Evolutionary conservation across 2,888 invertebrate genomes (phyloP).

Genomic region (Drosophila austrosaltans): DNA sequence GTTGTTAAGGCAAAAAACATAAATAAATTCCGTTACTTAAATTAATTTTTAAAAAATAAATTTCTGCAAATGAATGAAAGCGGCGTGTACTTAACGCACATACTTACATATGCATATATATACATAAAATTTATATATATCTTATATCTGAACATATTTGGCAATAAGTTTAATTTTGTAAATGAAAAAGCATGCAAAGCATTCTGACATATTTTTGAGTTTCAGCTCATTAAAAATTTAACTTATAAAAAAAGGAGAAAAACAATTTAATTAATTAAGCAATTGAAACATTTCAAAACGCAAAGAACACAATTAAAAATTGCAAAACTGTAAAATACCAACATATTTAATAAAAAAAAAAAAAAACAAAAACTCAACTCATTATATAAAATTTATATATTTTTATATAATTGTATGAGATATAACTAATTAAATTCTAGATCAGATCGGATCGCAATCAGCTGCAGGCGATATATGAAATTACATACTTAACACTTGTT

Average conservation of each 20-base stretch:
- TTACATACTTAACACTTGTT: slow-evolving; percentile 65
- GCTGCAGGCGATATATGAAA: slow-evolving; percentile 43
- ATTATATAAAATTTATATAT: slow-evolving; percentile 69
- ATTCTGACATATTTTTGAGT: slow-evolving; percentile 72
- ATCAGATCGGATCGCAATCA: slow-evolving; percentile 2
- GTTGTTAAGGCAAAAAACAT: slow-evolving; percentile 34
- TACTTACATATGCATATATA: slow-evolving; percentile 25
- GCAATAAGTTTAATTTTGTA: slow-evolving; percentile 33
- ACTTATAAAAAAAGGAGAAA: slow-evolving; percentile 34
- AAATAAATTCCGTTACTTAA: slow-evolving; percentile 71
- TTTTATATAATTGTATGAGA: slow-evolving; percentile 53
- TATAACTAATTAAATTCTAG: slow-evolving; percentile 10
- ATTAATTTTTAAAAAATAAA: slow-evolving; percentile 47
- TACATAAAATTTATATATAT: slow-evolving; percentile 11
- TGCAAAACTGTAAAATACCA: slow-evolving; percentile 37
- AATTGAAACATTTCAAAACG: slow-evolving; percentile 61
- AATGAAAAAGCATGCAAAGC: slow-evolving; percentile 62
- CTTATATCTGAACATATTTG: slow-evolving; percentile 38
- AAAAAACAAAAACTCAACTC: slow-evolving; percentile 41
- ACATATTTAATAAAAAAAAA: background rate
- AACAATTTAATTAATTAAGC: slow-evolving; percentile 24
- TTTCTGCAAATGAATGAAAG: slow-evolving; percentile 33
- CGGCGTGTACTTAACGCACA: slow-evolving; percentile 65
- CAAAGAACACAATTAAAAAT: slow-evolving; percentile 41
- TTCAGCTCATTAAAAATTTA: slow-evolving; percentile 54